Percentiles rank a stretch among this genome's conserved stretches.
These are phyloP conservation scores for Uria aalge DNA, from an alignment of 2,113 vertebrate species.

Conservation along the genomic window DNA sequence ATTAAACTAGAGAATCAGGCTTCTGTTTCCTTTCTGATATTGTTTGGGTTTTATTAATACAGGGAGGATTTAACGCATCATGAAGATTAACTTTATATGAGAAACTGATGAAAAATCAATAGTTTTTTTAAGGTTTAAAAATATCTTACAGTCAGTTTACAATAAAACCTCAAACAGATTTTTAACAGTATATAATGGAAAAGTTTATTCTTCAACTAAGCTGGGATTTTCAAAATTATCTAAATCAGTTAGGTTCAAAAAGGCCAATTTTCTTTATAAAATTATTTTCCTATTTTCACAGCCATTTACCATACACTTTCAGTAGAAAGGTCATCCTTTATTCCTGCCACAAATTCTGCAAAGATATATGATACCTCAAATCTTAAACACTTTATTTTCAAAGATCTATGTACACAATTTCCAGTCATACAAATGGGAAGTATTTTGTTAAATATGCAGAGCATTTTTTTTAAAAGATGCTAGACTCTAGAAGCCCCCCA, in stretches of 20 bases:
- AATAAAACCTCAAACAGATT: constrained; percentile 11
- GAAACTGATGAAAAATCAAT: constrained; percentile 49
- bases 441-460: not conserved
- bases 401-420: constrained; percentile 10
- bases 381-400: not conserved
- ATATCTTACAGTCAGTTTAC: not conserved
- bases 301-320: not conserved
- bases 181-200: not conserved
- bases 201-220: not conserved
- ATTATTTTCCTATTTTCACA: constrained; percentile 30
- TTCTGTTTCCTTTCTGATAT: constrained; percentile 52
- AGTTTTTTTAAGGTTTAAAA: not conserved
- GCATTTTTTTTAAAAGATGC: not conserved
- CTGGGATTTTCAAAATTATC: constrained; percentile 27
- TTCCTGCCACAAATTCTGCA: not conserved
- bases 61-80: constrained; percentile 57
- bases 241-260: not conserved
- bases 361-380: not conserved
- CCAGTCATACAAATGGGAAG: not conserved
- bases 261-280: not conserved
- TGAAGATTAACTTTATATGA: constrained; percentile 50
- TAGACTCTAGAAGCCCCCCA: not conserved
- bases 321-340: constrained; percentile 3
- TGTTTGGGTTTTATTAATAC: constrained; percentile 74
- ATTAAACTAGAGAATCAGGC: constrained; percentile 68